phyloP scores from a whole-genome alignment of 1,140 invertebrate genomes.

The Conopomorpha cramerella region DNA sequence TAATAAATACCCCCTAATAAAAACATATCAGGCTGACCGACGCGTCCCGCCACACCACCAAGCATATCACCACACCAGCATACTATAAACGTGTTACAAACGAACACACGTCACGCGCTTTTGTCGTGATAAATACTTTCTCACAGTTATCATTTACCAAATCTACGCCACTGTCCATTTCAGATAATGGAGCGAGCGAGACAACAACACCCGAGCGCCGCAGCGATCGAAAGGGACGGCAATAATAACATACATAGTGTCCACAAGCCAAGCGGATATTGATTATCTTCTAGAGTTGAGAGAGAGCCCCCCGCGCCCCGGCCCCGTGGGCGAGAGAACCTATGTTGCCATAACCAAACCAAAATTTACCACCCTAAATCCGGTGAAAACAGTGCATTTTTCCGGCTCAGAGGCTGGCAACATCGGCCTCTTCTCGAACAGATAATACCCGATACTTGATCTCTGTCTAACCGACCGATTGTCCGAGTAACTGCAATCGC shows the following conservation, averaged over 20 bases:
- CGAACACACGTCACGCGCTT: constrained; percentile 56
- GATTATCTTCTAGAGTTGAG: constrained; percentile 62
- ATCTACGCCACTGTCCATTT: constrained; percentile 60
- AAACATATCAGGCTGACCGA: too few species aligned
- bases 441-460: constrained; percentile 55
- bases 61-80: constrained; percentile 27
- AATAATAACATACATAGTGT: constrained; percentile 60
- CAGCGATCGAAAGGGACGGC: constrained; percentile 25
- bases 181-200: constrained; percentile 50
- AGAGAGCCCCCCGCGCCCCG: constrained; percentile 31
- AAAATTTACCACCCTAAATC: constrained; percentile 25
- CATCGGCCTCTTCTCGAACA: constrained; percentile 25
- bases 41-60: constrained; percentile 11
- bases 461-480: constrained; percentile 55
- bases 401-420: constrained; percentile 6
- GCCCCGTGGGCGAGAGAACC: constrained; percentile 14
- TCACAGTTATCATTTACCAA: constrained; percentile 60
- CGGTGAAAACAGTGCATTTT: constrained; percentile 23
- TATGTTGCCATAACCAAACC: constrained; percentile 12
- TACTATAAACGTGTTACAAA: constrained; percentile 50
- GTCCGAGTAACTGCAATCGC: constrained; percentile 45
- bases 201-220: constrained; percentile 12
- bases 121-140: constrained; percentile 60
- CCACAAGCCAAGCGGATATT: constrained; percentile 63
- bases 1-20: constrained; percentile 47